Percentiles rank a stretch among this genome's conserved stretches.
Evolutionary conservation across 2,888 invertebrate species (phyloP).

Genomic region (Lasioglossum marginatum): DNA sequence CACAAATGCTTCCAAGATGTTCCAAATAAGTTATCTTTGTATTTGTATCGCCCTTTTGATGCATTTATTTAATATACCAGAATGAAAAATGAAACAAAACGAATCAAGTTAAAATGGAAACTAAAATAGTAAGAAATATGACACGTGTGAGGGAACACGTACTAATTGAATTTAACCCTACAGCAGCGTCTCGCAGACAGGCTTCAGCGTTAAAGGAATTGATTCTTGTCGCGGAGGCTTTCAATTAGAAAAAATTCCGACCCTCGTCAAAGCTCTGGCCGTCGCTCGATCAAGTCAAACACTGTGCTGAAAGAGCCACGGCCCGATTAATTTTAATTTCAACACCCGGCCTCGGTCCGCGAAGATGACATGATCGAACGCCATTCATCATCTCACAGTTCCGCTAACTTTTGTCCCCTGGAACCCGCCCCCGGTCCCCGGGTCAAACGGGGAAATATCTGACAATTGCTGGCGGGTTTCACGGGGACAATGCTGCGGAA

Average conservation of each 20-base stretch:
- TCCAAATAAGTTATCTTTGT: too few relatives aligned
- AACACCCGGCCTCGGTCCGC: background rate
- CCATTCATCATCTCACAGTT: constrained; percentile 53
- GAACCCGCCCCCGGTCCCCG: constrained; percentile 7
- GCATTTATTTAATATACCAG: too few relatives aligned
- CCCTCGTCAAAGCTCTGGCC: background rate
- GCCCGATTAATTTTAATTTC: constrained; percentile 51
- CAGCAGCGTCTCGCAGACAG: background rate
- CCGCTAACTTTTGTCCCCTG: constrained; percentile 48
- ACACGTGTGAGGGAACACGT: background rate
- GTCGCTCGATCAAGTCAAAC: background rate
- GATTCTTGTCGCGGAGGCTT: background rate
- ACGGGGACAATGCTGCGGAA: constrained; percentile 50
- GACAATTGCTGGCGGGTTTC: constrained; percentile 21
- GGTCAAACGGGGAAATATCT: background rate
- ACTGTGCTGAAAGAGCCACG: background rate
- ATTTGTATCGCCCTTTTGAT: too few relatives aligned
- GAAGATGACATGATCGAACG: constrained; percentile 39
- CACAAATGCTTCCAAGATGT: background rate
- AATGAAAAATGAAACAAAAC: background rate
- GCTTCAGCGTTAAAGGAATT: background rate
- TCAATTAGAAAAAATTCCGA: constrained; percentile 1
- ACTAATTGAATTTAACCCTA: background rate
- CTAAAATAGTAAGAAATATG: background rate
- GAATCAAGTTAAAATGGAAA: background rate